Conservation (phyloP, 2,113 vertebrate genomes). For the Sardina pilchardus region DNA sequence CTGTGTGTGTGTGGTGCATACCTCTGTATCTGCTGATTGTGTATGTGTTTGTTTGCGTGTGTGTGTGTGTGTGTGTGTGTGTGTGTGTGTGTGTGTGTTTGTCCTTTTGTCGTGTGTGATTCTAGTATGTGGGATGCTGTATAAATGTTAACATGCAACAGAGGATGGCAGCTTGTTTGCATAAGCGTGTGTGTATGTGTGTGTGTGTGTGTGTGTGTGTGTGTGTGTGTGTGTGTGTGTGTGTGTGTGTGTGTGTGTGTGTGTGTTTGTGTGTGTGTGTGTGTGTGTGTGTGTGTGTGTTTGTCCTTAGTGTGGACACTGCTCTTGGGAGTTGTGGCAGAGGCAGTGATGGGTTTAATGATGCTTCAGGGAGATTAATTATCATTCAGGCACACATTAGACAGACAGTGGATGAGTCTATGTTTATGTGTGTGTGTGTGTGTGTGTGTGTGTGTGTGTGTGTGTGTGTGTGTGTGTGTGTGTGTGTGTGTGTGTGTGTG, state of each 20-base stretch:
- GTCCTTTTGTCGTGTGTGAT: not conserved
- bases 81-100: not conserved
- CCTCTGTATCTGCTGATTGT: not conserved
- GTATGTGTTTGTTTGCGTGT: not conserved
- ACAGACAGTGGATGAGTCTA: not conserved
- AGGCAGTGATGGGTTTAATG: conserved; percentile 7
- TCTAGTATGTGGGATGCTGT: not conserved
- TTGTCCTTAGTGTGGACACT: not conserved
- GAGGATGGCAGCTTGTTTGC: conserved; percentile 11
- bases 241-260: not conserved
- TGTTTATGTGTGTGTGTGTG: conserved; percentile 10
- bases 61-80: not conserved
- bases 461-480: not conserved
- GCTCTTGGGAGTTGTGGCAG: not conserved
- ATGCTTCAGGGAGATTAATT: conserved; percentile 14
- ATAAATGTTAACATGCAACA: conserved; percentile 11
- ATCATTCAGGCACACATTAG: not conserved
- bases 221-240: conserved; percentile 7
- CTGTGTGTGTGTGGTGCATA: not conserved
- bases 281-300: not conserved
- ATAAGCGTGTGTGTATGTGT: not conserved
- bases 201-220: conserved; percentile 2
- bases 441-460: not conserved
- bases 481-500: not conserved
- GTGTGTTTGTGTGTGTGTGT: conserved; percentile 7